Evolutionary conservation across 2,888 invertebrate genomes (phyloP).

Genomic region (Polietes domitor): DNA sequence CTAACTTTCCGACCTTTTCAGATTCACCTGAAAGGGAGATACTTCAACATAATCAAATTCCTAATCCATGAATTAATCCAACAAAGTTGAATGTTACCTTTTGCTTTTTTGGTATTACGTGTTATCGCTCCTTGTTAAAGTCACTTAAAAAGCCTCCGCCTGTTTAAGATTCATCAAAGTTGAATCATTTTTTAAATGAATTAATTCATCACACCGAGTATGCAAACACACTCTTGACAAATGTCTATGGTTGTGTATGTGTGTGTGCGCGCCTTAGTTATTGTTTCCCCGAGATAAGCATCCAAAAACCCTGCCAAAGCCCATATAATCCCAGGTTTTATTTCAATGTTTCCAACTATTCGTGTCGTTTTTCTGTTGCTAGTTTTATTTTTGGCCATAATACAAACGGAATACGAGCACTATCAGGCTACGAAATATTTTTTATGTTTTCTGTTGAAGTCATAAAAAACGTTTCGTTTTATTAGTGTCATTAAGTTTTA

Average conservation of each 20-base stretch:
- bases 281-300: not conserved
- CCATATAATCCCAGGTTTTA: not conserved
- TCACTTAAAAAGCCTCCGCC: no score
- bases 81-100: no score
- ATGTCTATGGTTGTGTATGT: not conserved
- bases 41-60: no score
- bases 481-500: slow-evolving; percentile 15
- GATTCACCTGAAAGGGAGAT: no score
- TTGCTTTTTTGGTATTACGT: no score
- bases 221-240: not conserved
- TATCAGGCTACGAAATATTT: not conserved
- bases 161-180: not conserved
- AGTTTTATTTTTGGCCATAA: not conserved
- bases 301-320: not conserved
- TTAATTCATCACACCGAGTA: no score
- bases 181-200: no score
- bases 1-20: no score
- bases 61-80: no score
- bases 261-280: not conserved
- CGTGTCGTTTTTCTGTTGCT: not conserved
- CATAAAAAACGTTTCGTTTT: slow-evolving; percentile 12
- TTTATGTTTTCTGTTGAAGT: not conserved
- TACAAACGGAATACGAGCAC: not conserved
- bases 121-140: no score
- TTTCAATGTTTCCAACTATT: not conserved